A percentile compares a stretch with the other conserved stretches of the same genome.
Conservation (phyloP, 2,888 invertebrate genomes). For the Strigamia maritima region DNA sequence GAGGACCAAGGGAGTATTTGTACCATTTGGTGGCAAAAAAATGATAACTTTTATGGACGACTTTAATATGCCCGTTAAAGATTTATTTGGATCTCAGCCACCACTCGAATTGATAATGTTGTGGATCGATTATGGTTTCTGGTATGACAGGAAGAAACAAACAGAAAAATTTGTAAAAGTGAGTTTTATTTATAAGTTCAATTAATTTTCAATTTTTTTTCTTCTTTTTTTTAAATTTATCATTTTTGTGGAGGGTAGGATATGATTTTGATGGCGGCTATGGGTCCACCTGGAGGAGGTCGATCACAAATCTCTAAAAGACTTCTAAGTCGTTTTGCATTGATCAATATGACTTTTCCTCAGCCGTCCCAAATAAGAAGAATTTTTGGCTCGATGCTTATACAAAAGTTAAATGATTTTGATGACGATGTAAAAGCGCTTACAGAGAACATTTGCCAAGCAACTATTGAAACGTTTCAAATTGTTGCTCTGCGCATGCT, state of each 20-base stretch:
- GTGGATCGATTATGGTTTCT: constrained; percentile 85
- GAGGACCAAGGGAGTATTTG: constrained; percentile 77
- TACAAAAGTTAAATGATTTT: constrained; percentile 72
- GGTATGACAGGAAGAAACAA: constrained; percentile 80
- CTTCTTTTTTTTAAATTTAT: too few species aligned
- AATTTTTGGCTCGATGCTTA: constrained; percentile 81
- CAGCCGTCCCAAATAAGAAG: constrained; percentile 70
- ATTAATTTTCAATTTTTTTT: background rate
- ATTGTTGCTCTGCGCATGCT: constrained; percentile 69
- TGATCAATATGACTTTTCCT: constrained; percentile 78
- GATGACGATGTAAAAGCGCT: constrained; percentile 73
- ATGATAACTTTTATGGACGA: constrained; percentile 87
- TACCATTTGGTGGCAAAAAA: constrained; percentile 75
- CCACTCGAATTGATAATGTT: constrained; percentile 78
- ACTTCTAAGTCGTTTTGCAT: constrained; percentile 71
- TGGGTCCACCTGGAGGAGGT: constrained; percentile 85
- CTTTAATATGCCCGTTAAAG: constrained; percentile 88
- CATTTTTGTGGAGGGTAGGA: constrained; percentile 57
- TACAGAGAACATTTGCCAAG: constrained; percentile 65
- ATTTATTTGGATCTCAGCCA: constrained; percentile 83
- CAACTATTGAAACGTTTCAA: constrained; percentile 75
- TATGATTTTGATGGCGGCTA: constrained; percentile 73
- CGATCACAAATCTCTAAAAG: constrained; percentile 74
- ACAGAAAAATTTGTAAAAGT: constrained; percentile 71
- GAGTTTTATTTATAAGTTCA: constrained; percentile 34